These are phyloP conservation scores for Steinernema carpocapsae DNA, from an alignment of 2,888 invertebrate genomes.

Conservation along the genomic window DNA sequence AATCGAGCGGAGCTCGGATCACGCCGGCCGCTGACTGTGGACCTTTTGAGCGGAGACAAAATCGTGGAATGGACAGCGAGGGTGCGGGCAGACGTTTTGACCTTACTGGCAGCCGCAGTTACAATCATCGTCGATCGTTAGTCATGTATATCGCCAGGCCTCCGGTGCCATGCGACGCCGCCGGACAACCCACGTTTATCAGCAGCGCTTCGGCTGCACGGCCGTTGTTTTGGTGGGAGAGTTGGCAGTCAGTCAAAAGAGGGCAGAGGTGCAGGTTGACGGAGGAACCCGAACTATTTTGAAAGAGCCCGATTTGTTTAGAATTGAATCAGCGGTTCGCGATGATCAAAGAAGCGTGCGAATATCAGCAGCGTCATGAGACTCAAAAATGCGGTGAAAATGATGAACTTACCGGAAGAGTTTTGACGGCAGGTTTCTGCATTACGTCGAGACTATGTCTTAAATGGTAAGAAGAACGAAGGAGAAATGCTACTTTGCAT, in stretches of 20 bases:
- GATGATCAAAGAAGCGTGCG: too few species aligned
- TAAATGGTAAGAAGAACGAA: too few species aligned
- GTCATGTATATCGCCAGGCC: constrained; percentile 20
- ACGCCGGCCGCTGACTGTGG: not conserved
- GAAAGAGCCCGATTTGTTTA: too few species aligned
- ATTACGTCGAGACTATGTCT: too few species aligned
- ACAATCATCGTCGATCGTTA: constrained; percentile 8
- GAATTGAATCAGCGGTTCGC: too few species aligned
- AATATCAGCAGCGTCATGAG: too few species aligned
- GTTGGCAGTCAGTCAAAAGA: not conserved
- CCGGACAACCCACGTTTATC: not conserved
- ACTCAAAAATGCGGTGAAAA: too few species aligned
- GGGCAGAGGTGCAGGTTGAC: not conserved
- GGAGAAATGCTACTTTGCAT: too few species aligned
- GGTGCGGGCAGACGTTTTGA: constrained; percentile 1
- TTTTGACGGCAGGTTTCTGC: too few species aligned
- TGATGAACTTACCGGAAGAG: too few species aligned
- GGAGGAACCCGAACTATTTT: too few species aligned
- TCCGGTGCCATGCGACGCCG: constrained; percentile 21
- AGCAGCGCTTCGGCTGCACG: constrained; percentile 21
- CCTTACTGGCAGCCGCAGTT: constrained; percentile 17
- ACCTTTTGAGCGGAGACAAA: not conserved
- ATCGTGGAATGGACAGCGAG: not conserved
- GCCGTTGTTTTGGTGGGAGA: constrained; percentile 28
- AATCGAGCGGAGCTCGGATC: not conserved